Base-by-base conservation (phyloP, 2,797 vertebrate genomes). In the Falco berigora region DNA sequence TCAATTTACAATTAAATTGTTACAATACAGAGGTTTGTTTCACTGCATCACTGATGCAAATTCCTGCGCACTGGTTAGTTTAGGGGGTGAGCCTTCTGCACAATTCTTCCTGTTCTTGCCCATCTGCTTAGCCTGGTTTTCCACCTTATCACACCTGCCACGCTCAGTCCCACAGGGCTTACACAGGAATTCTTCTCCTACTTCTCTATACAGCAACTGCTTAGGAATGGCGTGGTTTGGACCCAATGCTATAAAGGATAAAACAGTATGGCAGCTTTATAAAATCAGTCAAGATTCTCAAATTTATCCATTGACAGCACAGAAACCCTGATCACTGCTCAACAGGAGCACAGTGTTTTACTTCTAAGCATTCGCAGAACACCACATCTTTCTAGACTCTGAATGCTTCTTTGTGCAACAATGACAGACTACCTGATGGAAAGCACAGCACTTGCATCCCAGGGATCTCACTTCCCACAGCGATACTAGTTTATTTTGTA, bases 1-100 rank as follows among this genome's bases (percentile, higher is more conserved):
- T 67, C 90, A 91, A 90, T 94, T 95, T 95, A 77, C 92, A 83
- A 63, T 88, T 68, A 78, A 88, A 87, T 23, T 30, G 76, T 82
- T 50, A 67, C 42, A 78, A 91, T 21, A 72, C 71, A 72, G 58
- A 59, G 69, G 63, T 62, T 77, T 82, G 91, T 76, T 88, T 67
- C 61, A 25, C 47, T 24, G 90, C 80, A 82, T 78, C 58, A 47
- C 69, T 46, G 86, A 89, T 85, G 88, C 90, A 95, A 91, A 94
- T 69, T 82, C 79, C 66, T 75, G 44, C 15, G 53, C 49, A 8
- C 32, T 23, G 40, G 47, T 85, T 5, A 8, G 27, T 30, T 83
- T 28, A 14, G 50, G 40, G 77, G 64, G 8, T 28, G 30, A 76
- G 56, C 27, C n/a, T 82, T 24, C 18, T 8, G 21, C 64, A 18